Evolutionary conservation across 2,797 vertebrate species (phyloP), one percentile per base, ranked within the genome.

Genomic region (Gallinago solitaria): DNA sequence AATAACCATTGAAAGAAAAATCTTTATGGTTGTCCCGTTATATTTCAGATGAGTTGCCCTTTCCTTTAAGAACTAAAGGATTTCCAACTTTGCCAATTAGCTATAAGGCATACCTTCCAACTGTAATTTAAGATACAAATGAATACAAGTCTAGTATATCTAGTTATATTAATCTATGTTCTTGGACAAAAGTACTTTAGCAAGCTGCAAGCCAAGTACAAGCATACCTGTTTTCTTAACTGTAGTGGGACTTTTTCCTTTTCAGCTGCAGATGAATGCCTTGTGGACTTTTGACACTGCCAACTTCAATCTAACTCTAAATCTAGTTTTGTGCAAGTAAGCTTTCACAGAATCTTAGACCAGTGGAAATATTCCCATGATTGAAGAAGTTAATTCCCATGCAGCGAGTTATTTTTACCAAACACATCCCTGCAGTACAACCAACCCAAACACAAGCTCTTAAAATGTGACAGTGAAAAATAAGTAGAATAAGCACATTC

Each of bases 321-420:
- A 80, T 37, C 82, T 61, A 32, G 47, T 84, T 92, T 65, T 68
- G 51, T 64, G 19, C 27, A 89, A 94, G 73, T 7, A 65, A 94
- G 32, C 43, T 90, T 83, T 57, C 41, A 41, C 13, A 79, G 79
- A 64, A 48, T 32, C 50, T 32, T 41, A 76, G 41, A 48, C 21
- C 28, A 57, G 60, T 4, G 84, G 70, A 92, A 91, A 92, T 63
- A 86, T 35, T 90, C 60, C 59, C 50, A 73, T 57, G 77, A 83
- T 13, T 76, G 89, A 87, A 90, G 54, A 68, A 75, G 43, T 61
- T 45, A 57, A 94, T 92, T 93, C 78, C 76, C 71, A 75, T 68
- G 79, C 47, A 78, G 45, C 1, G 14, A 94, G 69, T 94, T 96
- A 95, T 85, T 94, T 87, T 94, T 78, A 75, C 73, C 51, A 69